These are phyloP conservation scores for Tiaroga cobitis DNA, from an alignment of 2,797 vertebrate species.

Conservation along the genomic window DNA sequence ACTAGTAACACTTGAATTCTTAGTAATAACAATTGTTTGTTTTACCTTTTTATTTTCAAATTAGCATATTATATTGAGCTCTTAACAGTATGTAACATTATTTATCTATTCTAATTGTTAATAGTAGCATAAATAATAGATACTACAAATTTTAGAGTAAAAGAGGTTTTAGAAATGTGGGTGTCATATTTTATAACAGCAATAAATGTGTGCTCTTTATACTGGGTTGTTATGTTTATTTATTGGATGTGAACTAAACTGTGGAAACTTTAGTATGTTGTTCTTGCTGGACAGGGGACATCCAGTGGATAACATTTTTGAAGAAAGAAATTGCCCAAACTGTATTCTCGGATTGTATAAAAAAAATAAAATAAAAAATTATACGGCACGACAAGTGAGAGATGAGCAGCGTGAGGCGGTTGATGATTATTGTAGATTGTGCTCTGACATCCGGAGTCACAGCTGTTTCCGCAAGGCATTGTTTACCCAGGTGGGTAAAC, in stretches of 20 bases:
- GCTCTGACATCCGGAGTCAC: slow-evolving; percentile 31
- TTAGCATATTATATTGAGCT: not conserved
- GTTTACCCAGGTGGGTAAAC: slow-evolving; percentile 50
- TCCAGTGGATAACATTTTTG: not conserved
- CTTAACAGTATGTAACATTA: not conserved
- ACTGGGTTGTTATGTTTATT: not conserved
- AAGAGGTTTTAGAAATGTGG: not conserved
- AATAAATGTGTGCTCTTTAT: not conserved
- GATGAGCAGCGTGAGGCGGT: not conserved
- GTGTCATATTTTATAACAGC: not conserved
- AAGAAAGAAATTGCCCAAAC: not conserved
- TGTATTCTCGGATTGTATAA: not conserved
- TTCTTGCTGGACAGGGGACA: too few relatives aligned
- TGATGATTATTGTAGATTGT: slow-evolving; percentile 1
- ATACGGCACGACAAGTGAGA: not conserved
- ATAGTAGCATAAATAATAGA: too few relatives aligned
- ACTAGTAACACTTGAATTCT: not conserved
- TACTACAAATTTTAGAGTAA: not conserved
- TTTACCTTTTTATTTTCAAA: not conserved
- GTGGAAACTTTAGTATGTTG: not conserved
- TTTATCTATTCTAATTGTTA: not conserved
- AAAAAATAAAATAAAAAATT: not conserved
- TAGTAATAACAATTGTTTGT: not conserved
- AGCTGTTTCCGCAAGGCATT: slow-evolving; percentile 49
- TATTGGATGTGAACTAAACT: not conserved